phyloP scores from a whole-genome alignment of 2,888 invertebrate species.

The Morpho deidamia region DNA sequence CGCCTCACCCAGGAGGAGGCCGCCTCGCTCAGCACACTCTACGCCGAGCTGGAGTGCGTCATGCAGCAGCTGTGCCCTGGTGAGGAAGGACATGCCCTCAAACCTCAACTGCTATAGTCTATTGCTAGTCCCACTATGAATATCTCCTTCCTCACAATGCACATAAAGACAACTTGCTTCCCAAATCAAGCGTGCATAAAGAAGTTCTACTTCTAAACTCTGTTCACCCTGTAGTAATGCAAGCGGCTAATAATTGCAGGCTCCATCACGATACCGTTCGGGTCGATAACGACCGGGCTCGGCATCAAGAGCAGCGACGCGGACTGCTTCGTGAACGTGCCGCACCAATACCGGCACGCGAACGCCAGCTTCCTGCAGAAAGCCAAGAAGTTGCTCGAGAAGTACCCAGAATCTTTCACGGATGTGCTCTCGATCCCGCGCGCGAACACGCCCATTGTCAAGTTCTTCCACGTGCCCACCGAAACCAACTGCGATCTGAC shows the following conservation, averaged over 20 bases:
- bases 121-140: too few species aligned
- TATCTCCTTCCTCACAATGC: too few species aligned
- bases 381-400: slow-evolving; percentile 58
- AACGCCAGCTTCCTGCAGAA: slow-evolving; percentile 36
- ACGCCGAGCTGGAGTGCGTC: slow-evolving; percentile 55
- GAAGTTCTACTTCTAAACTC: too few species aligned
- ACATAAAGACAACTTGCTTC: too few species aligned
- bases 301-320: slow-evolving; percentile 85
- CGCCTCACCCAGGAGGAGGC: slow-evolving; percentile 55
- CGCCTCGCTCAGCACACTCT: slow-evolving; percentile 48
- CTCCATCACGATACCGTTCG: slow-evolving; percentile 78
- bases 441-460: slow-evolving; percentile 89
- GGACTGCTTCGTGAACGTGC: slow-evolving; percentile 81
- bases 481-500: slow-evolving; percentile 84
- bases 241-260: too few species aligned
- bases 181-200: too few species aligned
- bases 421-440: slow-evolving; percentile 81
- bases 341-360: slow-evolving; percentile 32
- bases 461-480: slow-evolving; percentile 81
- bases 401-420: slow-evolving; percentile 59
- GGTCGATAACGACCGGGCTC: slow-evolving; percentile 85
- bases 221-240: too few species aligned
- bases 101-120: too few species aligned
- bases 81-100: too few species aligned
- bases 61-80: slow-evolving; percentile 57